Conservation (phyloP, 2,888 invertebrate species). For the Cosmia trapezina region DNA sequence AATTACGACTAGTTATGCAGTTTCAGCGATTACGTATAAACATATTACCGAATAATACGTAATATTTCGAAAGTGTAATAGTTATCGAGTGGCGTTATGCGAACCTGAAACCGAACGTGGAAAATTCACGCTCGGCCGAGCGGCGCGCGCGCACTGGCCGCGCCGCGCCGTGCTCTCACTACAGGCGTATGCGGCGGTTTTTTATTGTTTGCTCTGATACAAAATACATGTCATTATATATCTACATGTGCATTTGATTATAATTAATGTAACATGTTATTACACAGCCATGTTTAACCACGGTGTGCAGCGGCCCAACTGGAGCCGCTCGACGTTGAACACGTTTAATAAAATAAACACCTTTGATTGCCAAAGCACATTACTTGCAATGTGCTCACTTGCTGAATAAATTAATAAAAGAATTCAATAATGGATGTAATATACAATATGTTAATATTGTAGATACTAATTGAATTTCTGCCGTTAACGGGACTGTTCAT, state of each 20-base stretch:
- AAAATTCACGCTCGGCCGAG: constrained; percentile 88
- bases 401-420: constrained; percentile 37
- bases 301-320: constrained; percentile 14
- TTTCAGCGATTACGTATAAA: constrained; percentile 82
- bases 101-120: constrained; percentile 89
- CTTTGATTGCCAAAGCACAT: constrained; percentile 23
- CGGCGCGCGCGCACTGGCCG: constrained; percentile 72
- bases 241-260: constrained; percentile 24
- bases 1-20: constrained; percentile 63
- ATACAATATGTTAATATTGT: constrained; percentile 18
- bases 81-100: constrained; percentile 86
- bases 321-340: neutral
- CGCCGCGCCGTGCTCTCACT: constrained; percentile 32
- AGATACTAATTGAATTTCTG: constrained; percentile 62
- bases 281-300: constrained; percentile 26
- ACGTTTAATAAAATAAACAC: constrained; percentile 13
- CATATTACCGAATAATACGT: constrained; percentile 87
- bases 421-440: constrained; percentile 27
- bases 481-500: constrained; percentile 66
- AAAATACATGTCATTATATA: constrained; percentile 47
- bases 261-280: constrained; percentile 35
- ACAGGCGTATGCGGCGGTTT: constrained; percentile 16
- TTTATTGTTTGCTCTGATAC: constrained; percentile 41
- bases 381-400: constrained; percentile 18
- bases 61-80: constrained; percentile 88